phyloP scores from a whole-genome alignment of 2,113 vertebrate species.

The Axis porcinus region DNA sequence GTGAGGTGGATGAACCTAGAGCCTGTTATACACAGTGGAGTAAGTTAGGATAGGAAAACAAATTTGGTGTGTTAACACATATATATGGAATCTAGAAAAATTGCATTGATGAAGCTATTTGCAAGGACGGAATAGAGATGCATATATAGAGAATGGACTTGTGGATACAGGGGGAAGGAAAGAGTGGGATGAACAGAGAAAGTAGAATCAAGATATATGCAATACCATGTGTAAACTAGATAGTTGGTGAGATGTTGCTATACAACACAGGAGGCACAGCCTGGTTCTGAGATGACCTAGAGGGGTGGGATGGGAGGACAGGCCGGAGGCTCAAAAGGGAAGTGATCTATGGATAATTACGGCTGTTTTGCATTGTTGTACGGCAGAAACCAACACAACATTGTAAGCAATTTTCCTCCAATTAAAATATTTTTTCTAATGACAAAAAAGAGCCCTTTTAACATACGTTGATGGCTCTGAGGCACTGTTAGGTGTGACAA shows the following conservation, averaged over 20 bases:
- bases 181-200: neutral
- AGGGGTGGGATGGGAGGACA: neutral
- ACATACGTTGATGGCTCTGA: neutral
- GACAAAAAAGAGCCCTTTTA: neutral
- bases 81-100: neutral
- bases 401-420: neutral
- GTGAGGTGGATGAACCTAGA: neutral
- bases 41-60: neutral
- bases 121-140: neutral
- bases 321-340: neutral
- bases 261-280: neutral
- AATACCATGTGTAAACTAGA: neutral
- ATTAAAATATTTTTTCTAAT: neutral
- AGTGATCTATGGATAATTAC: neutral
- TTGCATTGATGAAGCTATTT: neutral
- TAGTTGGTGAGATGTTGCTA: neutral
- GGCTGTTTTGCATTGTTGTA: neutral
- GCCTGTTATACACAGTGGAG: neutral
- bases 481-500: neutral
- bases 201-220: neutral
- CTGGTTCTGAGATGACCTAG: neutral
- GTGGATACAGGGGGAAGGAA: neutral
- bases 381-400: neutral
- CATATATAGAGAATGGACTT: neutral
- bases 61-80: neutral